These are phyloP conservation scores for Ptyas mucosa DNA, from an alignment of 2,113 vertebrate genomes.

Conservation along the genomic window DNA sequence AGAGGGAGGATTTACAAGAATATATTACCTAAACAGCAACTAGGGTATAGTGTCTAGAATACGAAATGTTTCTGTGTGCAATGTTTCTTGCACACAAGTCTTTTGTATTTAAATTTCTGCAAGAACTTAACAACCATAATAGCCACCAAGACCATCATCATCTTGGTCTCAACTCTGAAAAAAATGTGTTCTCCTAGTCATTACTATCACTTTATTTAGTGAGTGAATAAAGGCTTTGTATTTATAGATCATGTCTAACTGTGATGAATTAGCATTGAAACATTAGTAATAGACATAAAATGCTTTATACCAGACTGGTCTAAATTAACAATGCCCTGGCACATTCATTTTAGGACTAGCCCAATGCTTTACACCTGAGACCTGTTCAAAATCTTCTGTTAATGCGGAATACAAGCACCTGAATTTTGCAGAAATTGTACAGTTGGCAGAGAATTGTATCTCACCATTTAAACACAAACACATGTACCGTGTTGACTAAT, in stretches of 20 bases:
- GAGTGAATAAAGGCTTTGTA: neutral
- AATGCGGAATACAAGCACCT: neutral
- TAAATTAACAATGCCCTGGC: neutral
- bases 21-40: neutral
- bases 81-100: neutral
- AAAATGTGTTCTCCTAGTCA: neutral
- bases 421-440: neutral
- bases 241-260: neutral
- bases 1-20: neutral
- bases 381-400: neutral
- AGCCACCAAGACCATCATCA: neutral
- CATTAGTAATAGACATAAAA: neutral
- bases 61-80: neutral
- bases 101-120: neutral
- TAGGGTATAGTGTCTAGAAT: neutral
- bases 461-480: neutral
- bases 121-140: neutral
- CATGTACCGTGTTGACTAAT: neutral
- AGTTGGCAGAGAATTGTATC: neutral
- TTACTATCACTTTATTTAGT: neutral
- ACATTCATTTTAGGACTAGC: neutral
- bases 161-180: neutral
- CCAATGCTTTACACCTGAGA: neutral
- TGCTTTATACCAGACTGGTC: neutral
- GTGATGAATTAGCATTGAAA: neutral